phyloP scores from a whole-genome alignment of 2,113 vertebrate genomes.

The Ophiodon elongatus region DNA sequence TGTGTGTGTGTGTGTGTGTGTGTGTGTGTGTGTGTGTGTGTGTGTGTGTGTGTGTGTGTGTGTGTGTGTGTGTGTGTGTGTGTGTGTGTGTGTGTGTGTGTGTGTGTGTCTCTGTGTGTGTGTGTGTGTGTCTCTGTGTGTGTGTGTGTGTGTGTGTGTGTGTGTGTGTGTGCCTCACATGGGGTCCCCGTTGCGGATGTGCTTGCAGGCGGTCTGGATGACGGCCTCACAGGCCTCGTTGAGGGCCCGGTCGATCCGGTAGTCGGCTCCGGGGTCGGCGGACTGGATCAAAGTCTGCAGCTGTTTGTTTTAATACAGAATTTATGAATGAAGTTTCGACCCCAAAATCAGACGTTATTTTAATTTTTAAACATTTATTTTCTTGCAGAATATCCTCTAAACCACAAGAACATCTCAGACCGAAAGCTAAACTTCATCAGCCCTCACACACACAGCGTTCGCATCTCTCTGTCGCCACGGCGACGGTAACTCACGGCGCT shows the following conservation, averaged over 20 bases:
- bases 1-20: no score
- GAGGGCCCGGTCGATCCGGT: slow-evolving; percentile 94
- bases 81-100: not conserved
- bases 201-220: slow-evolving; percentile 98
- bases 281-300: slow-evolving; percentile 96
- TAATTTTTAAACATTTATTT: not conserved
- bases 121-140: not conserved
- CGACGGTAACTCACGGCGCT: slow-evolving; percentile 88
- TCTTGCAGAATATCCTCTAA: not conserved
- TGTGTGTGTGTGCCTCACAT: slow-evolving; percentile 86
- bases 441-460: no score
- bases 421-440: no score
- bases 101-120: not conserved
- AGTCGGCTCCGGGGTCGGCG: slow-evolving; percentile 94
- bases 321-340: not conserved
- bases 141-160: not conserved
- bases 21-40: no score
- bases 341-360: not conserved
- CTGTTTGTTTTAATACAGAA: slow-evolving; percentile 79
- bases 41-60: not conserved
- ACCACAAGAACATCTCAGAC: no score
- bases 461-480: no score
- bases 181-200: slow-evolving; percentile 95
- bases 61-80: not conserved
- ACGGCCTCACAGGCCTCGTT: slow-evolving; percentile 98